phyloP scores from a whole-genome alignment of 2,888 invertebrate genomes.

The Rhamphomyia laevipes region DNA sequence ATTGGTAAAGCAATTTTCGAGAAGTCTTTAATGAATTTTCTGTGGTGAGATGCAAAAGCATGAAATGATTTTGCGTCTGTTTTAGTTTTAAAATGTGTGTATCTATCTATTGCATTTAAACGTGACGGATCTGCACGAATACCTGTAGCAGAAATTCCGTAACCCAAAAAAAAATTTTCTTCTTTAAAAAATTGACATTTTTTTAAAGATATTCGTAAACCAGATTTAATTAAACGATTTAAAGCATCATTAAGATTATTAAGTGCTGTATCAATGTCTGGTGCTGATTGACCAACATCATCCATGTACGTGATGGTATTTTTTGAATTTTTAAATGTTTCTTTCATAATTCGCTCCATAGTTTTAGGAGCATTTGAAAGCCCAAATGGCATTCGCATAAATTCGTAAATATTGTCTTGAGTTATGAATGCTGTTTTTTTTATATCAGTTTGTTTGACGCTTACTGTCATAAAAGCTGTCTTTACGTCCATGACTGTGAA shows the following conservation, averaged over 20 bases:
- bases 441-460: not conserved
- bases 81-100: not conserved
- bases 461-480: slow-evolving; percentile 3
- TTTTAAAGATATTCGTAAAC: not conserved
- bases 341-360: not conserved
- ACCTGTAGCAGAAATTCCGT: slow-evolving; percentile 1
- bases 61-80: slow-evolving; percentile 2
- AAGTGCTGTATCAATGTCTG: not conserved
- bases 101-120: not conserved
- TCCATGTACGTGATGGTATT: not conserved
- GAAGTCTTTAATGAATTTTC: slow-evolving; percentile 3
- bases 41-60: slow-evolving; percentile 1
- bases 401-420: slow-evolving; percentile 5
- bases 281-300: slow-evolving; percentile 2
- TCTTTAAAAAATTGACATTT: slow-evolving; percentile 4
- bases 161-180: slow-evolving; percentile 6
- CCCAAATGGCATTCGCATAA: not conserved
- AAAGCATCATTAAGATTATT: not conserved
- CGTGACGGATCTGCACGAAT: not conserved
- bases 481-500: slow-evolving; percentile 4
- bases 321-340: not conserved
- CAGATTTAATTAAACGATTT: not conserved
- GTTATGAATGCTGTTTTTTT: slow-evolving; percentile 6
- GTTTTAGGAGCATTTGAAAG: not conserved
- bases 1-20: slow-evolving; percentile 4